Evolutionary conservation across 2,113 vertebrate species (phyloP), one percentile per base, ranked within the genome.

Genomic region (Candoia aspera): DNA sequence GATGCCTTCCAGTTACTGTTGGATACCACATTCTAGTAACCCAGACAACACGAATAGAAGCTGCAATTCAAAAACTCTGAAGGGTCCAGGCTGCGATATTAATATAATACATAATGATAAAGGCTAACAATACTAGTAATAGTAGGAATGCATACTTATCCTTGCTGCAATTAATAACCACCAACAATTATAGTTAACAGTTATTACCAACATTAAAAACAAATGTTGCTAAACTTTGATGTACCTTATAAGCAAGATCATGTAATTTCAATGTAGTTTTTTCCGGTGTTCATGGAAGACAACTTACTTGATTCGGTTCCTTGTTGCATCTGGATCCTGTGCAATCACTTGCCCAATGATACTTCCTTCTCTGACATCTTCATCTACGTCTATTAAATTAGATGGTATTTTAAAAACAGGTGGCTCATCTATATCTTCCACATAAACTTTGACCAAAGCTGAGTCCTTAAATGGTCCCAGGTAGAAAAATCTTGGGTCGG

Each of bases 331-430:
- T 0, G 99, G 99, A 95, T 99, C 99, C 94, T 98, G 97, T 17
- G 99, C 99, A 23, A 97, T 97, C 83, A 99, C 98, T 49, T 98
- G 97, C 0, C 99, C 99, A 19, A 99, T 98, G 49, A 98, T 98
- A 94, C 97, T 99, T 57, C 99, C 99, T 42, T 98, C 98, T 1
- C 98, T 98, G 4, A 97, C 98, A 93, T 99, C 98, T 97, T 99
- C 99, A 79, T 99, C 98, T 87, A 99, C 99, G 89, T 99, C 99
- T 91, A 99, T 98, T 97, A 99, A 96, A 96, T 99, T 99, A 91
- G 98, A 98, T 15, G 97, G 94, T 94, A 98, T 97, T 91, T 95
- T 98, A 97, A 99, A 99, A 29, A 99, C 93, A 0, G 99, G 99
- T 0, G 99, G 97, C 93, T 99, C 99, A 1, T 99, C 98, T 94